Percentiles rank a stretch among this genome's conserved stretches.
These are phyloP conservation scores for Rotaria sp. DNA, from an alignment of 2,888 invertebrate genomes.

Conservation along the genomic window DNA sequence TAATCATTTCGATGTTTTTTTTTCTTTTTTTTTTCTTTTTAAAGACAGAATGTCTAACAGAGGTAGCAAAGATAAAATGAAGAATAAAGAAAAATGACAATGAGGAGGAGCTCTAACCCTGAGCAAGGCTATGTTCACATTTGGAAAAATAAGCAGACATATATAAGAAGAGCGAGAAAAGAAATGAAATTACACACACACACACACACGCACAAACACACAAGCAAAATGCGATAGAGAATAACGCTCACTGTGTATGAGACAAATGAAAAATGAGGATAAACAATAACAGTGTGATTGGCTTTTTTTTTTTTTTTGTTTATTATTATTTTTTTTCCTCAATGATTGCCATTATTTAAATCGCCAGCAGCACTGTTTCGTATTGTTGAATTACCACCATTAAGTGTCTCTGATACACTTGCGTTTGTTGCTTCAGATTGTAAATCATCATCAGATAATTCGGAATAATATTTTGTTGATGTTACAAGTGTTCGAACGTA, in stretches of 20 bases:
- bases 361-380: not conserved
- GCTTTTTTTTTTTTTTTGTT: not conserved
- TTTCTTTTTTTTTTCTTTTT: not conserved
- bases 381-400: slow-evolving; percentile 7
- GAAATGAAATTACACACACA: slow-evolving; percentile 16
- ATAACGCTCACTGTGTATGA: not conserved
- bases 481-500: slow-evolving; percentile 9
- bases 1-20: slow-evolving; percentile 4
- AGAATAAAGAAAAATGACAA: not conserved
- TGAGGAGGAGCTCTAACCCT: not conserved
- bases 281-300: not conserved
- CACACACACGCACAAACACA: not conserved
- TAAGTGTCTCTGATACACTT: slow-evolving; percentile 9
- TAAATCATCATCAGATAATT: slow-evolving; percentile 27
- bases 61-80: slow-evolving; percentile 10
- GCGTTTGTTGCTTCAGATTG: slow-evolving; percentile 28
- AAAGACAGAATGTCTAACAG: not conserved
- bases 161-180: not conserved
- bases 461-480: slow-evolving; percentile 12
- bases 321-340: not conserved
- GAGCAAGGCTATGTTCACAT: slow-evolving; percentile 18
- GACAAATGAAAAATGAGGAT: not conserved
- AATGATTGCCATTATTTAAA: not conserved
- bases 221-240: not conserved
- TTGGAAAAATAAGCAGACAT: slow-evolving; percentile 19